Percentiles rank a stretch among this genome's conserved stretches.
Conservation (phyloP, 92 coral and sea anemone genomes). For the Phenganax subtilis region DNA sequence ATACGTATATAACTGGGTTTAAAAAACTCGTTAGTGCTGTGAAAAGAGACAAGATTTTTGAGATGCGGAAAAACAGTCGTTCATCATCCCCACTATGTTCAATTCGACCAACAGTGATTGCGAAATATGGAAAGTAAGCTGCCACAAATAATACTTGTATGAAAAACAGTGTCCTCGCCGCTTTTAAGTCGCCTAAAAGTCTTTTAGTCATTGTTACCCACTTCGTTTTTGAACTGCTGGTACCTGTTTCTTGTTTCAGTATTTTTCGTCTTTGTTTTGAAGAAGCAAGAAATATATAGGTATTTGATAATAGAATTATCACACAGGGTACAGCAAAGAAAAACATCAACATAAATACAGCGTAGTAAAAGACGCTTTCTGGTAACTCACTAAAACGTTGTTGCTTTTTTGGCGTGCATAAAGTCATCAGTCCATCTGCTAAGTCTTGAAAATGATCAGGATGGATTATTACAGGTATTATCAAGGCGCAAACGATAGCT, state of each 20-base stretch:
- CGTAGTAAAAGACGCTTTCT: not conserved
- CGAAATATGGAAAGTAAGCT: conserved; percentile 14
- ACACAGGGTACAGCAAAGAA: conserved; percentile 15
- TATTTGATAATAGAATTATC: not conserved
- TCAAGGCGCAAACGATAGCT: not conserved
- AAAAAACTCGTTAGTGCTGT: conserved; percentile 10
- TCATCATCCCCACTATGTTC: conserved; percentile 9
- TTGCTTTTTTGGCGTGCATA: conserved; percentile 1
- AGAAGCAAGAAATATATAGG: conserved; percentile 7
- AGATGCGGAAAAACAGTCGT: not conserved
- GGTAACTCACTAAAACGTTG: not conserved
- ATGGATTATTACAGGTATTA: conserved; percentile 3
- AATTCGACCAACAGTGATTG: conserved; percentile 9
- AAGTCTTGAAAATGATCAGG: conserved; percentile 3
- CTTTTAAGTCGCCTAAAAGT: conserved; percentile 13
- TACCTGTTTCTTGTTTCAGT: not conserved
- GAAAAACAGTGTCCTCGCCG: conserved; percentile 8
- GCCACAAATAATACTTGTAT: conserved; percentile 11
- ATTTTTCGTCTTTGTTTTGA: conserved; percentile 18
- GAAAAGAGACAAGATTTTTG: not conserved
- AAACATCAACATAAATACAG: not conserved
- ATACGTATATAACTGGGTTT: conserved; percentile 22
- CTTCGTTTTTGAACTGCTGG: not conserved
- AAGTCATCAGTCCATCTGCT: conserved; percentile 17
- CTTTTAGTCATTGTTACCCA: not conserved